Evolutionary conservation across 2,797 vertebrate genomes (phyloP), one percentile per base, ranked within the genome.

Genomic region (Selene dorsalis): DNA sequence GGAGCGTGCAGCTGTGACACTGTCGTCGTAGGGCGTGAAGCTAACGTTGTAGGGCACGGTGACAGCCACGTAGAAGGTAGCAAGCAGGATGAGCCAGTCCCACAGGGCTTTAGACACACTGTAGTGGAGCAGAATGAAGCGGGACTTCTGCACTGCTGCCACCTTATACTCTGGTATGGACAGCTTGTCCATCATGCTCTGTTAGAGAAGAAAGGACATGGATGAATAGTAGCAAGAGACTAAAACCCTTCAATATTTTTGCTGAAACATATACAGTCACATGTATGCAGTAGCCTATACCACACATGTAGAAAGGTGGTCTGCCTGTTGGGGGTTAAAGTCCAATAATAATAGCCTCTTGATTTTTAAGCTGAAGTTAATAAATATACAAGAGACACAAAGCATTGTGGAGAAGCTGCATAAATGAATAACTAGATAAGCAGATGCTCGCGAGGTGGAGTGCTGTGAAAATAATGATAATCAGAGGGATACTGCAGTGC

Each of bases 61-160:
- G 92, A 99, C 90, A 0, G 98, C 98, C 69, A 99, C 96, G 0
- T 99, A 99, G 94, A 99, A 98, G 64, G 98, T 99, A 69, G 98
- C 98, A 48, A 99, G 84, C 60, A 99, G 95, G 80, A 98, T 99
- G 77, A 99, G 93, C 96, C 97, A 98, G 79, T 99, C 98, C 98
- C 98, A 99, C 82, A 98, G 84, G 0, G 98, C 97, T 89, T 99
- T 99, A 79, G 95, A 97, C 89, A 98, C 85, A 71, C 97, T 99
- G 92, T 98, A 99, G 95, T 99, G 98, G 73, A 99, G 96, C 88
- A 99, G 94, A 92, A 99, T 97, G 95, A 97, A 98, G 91, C 96
- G 96, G 2, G 98, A 97, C 87, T 97, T 97, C 95, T 97, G 95
- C 74, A 97, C 94, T 0, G 97, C 95, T 24, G 97, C 97, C 86